Base-by-base conservation (phyloP, 2,888 invertebrate genomes). In the Andrena bicolor region DNA sequence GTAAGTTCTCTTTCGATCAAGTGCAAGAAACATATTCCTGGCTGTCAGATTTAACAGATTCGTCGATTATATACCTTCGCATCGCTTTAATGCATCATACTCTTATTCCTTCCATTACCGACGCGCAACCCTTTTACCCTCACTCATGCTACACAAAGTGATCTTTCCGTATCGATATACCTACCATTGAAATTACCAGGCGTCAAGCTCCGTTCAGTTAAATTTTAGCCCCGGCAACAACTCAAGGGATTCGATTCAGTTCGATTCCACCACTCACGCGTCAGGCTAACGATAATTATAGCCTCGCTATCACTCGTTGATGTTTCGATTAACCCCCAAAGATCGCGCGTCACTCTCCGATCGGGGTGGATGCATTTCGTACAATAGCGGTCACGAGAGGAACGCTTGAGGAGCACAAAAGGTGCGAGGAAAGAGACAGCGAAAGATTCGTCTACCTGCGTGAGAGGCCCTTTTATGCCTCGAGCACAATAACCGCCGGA, bases 381-480 rank as follows among this genome's bases (percentile, higher is more conserved):
- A 78, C 66, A 78, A 75, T 78, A 13, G 60, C 66, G 41, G 30
- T 48, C 63, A 1, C 51, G 51, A 26, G 20, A 26, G 58, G 49
- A 35, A 26, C 63, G 76, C 64, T 80, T n/a, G 26, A 51, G 20
- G 71, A 16, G 69, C 35, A 69, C 49, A 78, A 79, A 77, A 70
- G 79, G 28, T 20, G 79, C 71, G 65, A 72, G 63, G 48, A 28
- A 58, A n/a, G 48, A 35, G 41, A 60, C 26, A 51, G 48, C 61
- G 32, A 80, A 53, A 66, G 70, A 81, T 82, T 82, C 70, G 78
- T 32, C 73, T 78, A 83, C 83, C 75, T 83, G 83, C 5, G 32
- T 16, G 53, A 10, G 56, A 7, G n/a, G 56, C 53, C 75, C 61
- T 71, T 83, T 78, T 64, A 56, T 73, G 23, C 23, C 32, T 41